Percentiles rank a stretch among this genome's conserved stretches.
Conservation (phyloP, 2,888 invertebrate genomes). For the Ormia ochracea region DNA sequence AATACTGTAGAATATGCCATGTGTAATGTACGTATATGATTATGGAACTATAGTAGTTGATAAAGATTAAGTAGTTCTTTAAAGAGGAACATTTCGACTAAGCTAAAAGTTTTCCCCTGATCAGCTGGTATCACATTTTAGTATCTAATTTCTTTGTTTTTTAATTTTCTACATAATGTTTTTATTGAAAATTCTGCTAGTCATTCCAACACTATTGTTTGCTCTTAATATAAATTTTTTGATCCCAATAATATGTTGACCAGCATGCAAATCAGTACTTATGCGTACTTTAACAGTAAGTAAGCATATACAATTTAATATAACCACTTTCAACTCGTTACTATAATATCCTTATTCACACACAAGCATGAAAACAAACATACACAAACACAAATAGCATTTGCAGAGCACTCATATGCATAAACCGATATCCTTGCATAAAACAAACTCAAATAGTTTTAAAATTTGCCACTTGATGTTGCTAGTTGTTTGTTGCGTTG, state of each 20-base stretch:
- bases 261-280: conserved; percentile 19
- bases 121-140: too few relatives aligned
- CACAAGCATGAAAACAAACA: neutral
- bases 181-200: neutral
- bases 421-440: conserved; percentile 22
- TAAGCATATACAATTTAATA: conserved; percentile 58
- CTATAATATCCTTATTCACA: conserved; percentile 40
- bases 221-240: neutral
- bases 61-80: too few relatives aligned
- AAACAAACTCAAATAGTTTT: conserved; percentile 41
- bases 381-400: neutral
- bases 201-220: neutral
- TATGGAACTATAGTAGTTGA: too few relatives aligned
- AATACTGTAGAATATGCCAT: too few relatives aligned
- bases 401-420: neutral
- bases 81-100: too few relatives aligned
- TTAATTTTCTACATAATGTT: too few relatives aligned
- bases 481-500: conserved; percentile 12
- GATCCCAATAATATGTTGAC: neutral
- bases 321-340: conserved; percentile 59
- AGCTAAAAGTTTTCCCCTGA: too few relatives aligned
- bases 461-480: conserved; percentile 46
- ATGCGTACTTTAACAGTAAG: conserved; percentile 49
- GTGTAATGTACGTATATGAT: too few relatives aligned
- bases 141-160: too few relatives aligned